Evolutionary conservation across 2,888 invertebrate genomes (phyloP), one percentile per base, ranked within the genome.

Genomic region (Nowickia ferox): DNA sequence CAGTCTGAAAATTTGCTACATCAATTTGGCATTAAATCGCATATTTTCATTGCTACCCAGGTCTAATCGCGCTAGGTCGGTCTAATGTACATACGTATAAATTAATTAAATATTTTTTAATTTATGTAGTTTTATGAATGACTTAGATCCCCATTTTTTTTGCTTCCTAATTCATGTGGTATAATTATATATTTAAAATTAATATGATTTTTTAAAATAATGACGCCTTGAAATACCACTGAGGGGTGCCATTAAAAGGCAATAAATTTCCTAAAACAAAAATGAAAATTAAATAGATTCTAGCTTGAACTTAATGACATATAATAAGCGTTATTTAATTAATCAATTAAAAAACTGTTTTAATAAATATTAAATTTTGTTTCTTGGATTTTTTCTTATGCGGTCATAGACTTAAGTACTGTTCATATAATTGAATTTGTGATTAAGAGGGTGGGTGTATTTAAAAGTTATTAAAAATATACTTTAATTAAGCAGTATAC

Each of bases 311-410:
- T 78, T 75, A 68, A 78, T 84, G 61, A 61, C 40, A 13, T 17
- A 30, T 55, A 40, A 78, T 17, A 53, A 61, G 57, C 84, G 68
- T 84, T 71, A 71, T 57, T 80, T 75, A 76, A 80, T 76, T 75
- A 84, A 84, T 76, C 57, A 79, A 84, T 79, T 84, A 71, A 84
- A 65, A 17, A 61, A 61, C 30, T 30, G 30, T 30, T 30, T 30
- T 30, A 61, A 63, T 11, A 63, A 4, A 61, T 42, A 42, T 66
- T 13, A 48, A 1, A 38, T 68, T 68, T 13, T 51, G 9, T 48
- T 51, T 61, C 57, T 55, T n/a, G n/a, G 38, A 17, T 19, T 46
- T n/a, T 48, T 46, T 48, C 15, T n/a, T n/a, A 30, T 2, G 38
- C 44, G 40, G 10, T 9, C 61, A 40, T 59, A 51, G 71, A 55